phyloP scores from a whole-genome alignment of 2,113 vertebrate species.

The Brienomyrus longianalis region DNA sequence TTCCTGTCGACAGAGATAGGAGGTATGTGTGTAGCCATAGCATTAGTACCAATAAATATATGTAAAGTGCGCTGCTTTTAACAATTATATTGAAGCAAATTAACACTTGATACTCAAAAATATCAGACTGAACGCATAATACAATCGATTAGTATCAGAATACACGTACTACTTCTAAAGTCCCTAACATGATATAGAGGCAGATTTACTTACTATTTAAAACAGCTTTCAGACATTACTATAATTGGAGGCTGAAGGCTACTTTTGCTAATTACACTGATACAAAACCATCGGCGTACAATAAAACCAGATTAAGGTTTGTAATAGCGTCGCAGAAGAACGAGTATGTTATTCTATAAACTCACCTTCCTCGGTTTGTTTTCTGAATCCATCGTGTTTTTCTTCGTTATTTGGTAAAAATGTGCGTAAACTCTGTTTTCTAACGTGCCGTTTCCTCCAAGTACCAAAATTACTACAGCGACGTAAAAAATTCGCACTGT shows the following conservation, averaged over 20 bases:
- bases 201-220: background rate
- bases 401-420: background rate
- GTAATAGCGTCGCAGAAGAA: background rate
- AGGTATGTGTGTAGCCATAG: background rate
- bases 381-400: constrained; percentile 53
- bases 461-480: background rate
- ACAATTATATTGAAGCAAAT: background rate
- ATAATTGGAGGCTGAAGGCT: background rate
- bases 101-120: background rate
- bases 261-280: background rate
- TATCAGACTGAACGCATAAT: background rate
- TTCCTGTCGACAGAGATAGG: background rate
- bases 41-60: background rate
- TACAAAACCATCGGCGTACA: background rate
- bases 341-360: background rate
- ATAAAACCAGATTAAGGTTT: background rate
- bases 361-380: constrained; percentile 51
- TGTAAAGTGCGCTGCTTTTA: background rate
- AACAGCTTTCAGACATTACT: background rate
- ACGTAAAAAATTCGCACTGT: background rate
- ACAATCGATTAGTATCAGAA: background rate
- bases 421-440: background rate
- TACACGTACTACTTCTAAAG: background rate
- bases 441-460: background rate
- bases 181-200: background rate